Percentiles rank a stretch among this genome's conserved stretches.
Evolutionary conservation across 2,797 vertebrate genomes (phyloP).

Genomic region (Rhinoraja longicauda): DNA sequence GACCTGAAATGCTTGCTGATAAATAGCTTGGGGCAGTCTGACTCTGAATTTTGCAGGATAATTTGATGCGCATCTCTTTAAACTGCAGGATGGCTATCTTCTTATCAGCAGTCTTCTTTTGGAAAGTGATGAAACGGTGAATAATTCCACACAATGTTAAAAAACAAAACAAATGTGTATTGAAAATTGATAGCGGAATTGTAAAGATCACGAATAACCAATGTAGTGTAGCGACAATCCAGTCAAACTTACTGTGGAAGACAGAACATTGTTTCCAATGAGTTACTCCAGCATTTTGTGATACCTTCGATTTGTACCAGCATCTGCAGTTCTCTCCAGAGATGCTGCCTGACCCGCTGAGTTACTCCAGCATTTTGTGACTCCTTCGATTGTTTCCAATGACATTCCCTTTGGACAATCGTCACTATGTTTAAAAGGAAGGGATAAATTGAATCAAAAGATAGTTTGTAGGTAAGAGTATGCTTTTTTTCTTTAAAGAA

Average conservation of each 20-base stretch:
- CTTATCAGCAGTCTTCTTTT: not conserved
- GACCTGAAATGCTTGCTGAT: not conserved
- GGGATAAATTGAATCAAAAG: not conserved
- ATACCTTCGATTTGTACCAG: too few species aligned
- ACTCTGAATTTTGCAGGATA: not conserved
- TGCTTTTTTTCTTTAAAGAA: not conserved
- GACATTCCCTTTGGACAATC: too few species aligned
- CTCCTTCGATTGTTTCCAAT: too few species aligned
- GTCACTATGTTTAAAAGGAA: not conserved
- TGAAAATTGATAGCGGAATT: not conserved
- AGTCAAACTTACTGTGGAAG: not conserved
- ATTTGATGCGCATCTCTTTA: not conserved
- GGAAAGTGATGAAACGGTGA: conserved; percentile 4
- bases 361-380: too few species aligned
- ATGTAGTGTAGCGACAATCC: not conserved
- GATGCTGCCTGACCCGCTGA: too few species aligned
- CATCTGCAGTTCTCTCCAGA: too few species aligned
- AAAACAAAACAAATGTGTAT: not conserved
- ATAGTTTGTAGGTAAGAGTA: not conserved
- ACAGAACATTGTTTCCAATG: not conserved
- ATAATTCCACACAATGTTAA: not conserved
- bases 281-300: too few species aligned
- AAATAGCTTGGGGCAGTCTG: too few species aligned
- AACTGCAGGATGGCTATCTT: not conserved
- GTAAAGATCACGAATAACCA: not conserved